Evolutionary conservation across 2,113 vertebrate species (phyloP), one percentile per base, ranked within the genome.

Genomic region (Corythoichthys intestinalis): DNA sequence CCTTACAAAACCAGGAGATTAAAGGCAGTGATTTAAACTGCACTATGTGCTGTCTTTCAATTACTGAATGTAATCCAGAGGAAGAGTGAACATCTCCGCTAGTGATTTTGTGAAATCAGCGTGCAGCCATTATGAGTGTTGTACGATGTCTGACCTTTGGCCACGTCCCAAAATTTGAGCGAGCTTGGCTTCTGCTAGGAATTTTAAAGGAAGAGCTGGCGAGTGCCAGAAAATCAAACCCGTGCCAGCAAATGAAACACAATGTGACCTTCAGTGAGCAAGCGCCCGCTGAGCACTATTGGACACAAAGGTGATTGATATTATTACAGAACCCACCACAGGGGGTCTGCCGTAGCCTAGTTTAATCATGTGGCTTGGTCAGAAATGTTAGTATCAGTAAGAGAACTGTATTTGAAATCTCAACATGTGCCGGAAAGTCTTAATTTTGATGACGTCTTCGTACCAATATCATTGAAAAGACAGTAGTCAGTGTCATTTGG

Each of bases 221-320:
- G 11, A 13, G 70, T 60, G 67, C 68, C 71, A 37, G 54, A 59
- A 71, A 65, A 83, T 83, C 71, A 15, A 17, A 65, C 70, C 64
- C 68, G 69, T 58, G 69, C 68, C 73, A 44, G 54, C 59, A 72
- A 65, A 83, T 84, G 79, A 70, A 61, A 66, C 69, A 59, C 34
- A 20, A 37, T 14, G 60, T 72, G 84, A 70, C 84, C 79, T 81
- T 81, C 78, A 76, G 75, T 60, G 54, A 38, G 63, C 14, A 53
- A 38, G 65, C 17, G 57, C 54, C 47, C 44, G 60, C 41, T 34
- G 44, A 38, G 57, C 54, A 56, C 34, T 7, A 13, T 13, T 37
- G 37, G 7, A 37, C 57, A 8, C 37, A n/a, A 7, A 39, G 15
- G 3, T 12, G 1, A 69, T 66, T 65, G 39, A 13, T 65, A 44